These are phyloP conservation scores for Pharmacophagus antenor DNA, from an alignment of 2,888 invertebrate genomes.

Conservation along the genomic window DNA sequence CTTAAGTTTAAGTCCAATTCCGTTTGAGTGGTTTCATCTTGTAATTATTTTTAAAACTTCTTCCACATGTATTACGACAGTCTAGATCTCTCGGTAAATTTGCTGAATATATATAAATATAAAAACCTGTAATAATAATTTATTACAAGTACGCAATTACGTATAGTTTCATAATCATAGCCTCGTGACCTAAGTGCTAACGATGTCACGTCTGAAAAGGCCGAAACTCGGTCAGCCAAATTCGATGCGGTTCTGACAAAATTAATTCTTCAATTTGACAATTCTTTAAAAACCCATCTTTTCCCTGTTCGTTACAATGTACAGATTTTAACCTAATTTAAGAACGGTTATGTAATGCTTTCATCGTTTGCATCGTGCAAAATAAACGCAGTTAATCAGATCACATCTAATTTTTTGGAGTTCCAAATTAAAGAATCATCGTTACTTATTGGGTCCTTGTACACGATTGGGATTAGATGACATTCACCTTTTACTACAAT, in stretches of 20 bases:
- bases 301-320: background rate
- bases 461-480: background rate
- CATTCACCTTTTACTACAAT: constrained; percentile 16
- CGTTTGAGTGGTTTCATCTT: too few relatives aligned
- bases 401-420: background rate
- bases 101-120: background rate
- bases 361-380: background rate
- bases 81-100: background rate
- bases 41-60: too few relatives aligned
- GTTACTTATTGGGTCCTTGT: background rate
- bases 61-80: background rate
- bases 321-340: background rate
- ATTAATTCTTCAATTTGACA: constrained; percentile 18
- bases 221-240: constrained; percentile 25
- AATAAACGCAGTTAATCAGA: background rate
- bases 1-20: too few relatives aligned
- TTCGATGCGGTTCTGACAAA: background rate
- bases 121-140: background rate
- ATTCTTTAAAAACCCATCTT: background rate
- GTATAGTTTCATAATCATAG: constrained; percentile 10
- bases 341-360: constrained; percentile 1
- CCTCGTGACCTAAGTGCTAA: constrained; percentile 20
- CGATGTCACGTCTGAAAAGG: constrained; percentile 22
- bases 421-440: background rate
- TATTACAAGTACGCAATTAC: constrained; percentile 8